These are phyloP conservation scores for Subanguina moxae DNA, from an alignment of 1,140 invertebrate genomes.

Conservation along the genomic window DNA sequence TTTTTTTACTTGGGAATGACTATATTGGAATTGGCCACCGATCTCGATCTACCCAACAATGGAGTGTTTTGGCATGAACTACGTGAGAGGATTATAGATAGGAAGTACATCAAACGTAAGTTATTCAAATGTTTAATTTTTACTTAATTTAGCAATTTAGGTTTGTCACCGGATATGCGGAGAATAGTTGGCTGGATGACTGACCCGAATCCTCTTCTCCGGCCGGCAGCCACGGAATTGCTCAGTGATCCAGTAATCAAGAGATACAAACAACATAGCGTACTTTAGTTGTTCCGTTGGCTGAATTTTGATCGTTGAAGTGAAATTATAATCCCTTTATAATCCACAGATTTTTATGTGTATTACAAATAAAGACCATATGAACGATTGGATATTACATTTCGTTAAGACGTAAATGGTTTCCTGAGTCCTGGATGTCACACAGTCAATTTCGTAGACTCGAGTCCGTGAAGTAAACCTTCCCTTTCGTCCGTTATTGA, in stretches of 20 bases:
- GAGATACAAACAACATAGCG: conserved; percentile 3
- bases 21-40: conserved; percentile 70
- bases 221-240: conserved; percentile 29
- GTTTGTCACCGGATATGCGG: conserved; percentile 23
- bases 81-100: conserved; percentile 57
- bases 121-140: conserved; percentile 6
- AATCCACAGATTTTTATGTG: neutral
- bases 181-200: conserved; percentile 32
- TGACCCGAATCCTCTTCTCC: conserved; percentile 19
- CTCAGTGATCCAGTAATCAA: conserved; percentile 17
- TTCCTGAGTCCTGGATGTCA: too few relatives aligned
- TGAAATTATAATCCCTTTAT: neutral
- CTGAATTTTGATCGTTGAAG: neutral
- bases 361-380: neutral
- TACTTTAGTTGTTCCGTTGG: conserved; percentile 4
- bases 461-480: too few relatives aligned
- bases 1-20: conserved; percentile 72
- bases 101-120: conserved; percentile 29
- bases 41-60: conserved; percentile 69
- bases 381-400: too few relatives aligned
- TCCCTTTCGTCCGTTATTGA: too few relatives aligned
- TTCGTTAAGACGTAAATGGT: too few relatives aligned
- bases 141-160: conserved; percentile 1
- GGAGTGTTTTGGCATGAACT: conserved; percentile 71
- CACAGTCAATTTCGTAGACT: too few relatives aligned